Evolutionary conservation across 2,113 vertebrate species (phyloP), one percentile per base, ranked within the genome.

Genomic region (Anolis carolinensis): DNA sequence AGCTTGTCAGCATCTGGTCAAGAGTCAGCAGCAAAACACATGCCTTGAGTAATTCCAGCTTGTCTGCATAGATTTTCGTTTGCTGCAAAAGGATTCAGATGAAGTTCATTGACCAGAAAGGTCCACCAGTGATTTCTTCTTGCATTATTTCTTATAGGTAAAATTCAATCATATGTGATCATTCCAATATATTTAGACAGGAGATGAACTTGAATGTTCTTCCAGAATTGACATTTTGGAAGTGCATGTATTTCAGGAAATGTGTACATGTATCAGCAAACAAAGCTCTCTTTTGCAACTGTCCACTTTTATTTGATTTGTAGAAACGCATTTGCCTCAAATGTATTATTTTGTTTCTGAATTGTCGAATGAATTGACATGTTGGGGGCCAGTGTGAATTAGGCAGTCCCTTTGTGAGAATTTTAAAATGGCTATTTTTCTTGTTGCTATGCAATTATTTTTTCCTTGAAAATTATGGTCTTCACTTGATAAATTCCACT

Each of bases 101-200:
- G 55, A 90, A 55, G 78, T 70, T 88, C 59, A 21, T 67, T 84
- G 68, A 86, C 86, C 80, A 90, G 82, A 21, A 90, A 90, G 71
- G 36, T 82, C 63, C 59, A 81, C 68, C 85, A 25, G 88, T 70
- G 72, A 21, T 48, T 91, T 88, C 72, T 89, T 63, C 89, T 89
- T 89, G 86, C 68, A 27, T 77, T 91, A 23, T 7, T 85, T 13
- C 34, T 82, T 65, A 62, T 87, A 86, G 91, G 86, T 89, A 83
- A 79, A 16, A 79, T 86, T 86, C 88, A 80, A 44, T 90, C 90
- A 90, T 80, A 89, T 86, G 86, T 88, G 80, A 87, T 70, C 87
- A 88, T 7, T 84, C 11, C 83, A 91, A 89, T 34, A 32, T 91
- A 48, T 86, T 90, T 88, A 86, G 79, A 91, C 71, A 87, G 62